Conservation (phyloP, 2,888 invertebrate species). For the Brachynemurus nebulosus region DNA sequence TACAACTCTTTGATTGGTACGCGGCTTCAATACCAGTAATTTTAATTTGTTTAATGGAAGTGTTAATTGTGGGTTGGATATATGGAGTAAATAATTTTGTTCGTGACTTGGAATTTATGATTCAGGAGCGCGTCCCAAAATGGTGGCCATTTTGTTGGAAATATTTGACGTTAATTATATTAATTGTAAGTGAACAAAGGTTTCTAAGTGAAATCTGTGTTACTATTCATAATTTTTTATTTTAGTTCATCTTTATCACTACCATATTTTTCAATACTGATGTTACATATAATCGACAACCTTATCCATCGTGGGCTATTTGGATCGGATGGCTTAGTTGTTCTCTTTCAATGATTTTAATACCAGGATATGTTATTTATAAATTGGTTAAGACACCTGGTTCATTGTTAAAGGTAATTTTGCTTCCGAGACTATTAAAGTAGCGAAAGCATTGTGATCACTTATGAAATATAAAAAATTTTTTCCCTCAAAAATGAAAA, state of each 20-base stretch:
- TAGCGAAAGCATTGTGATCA: too few relatives aligned
- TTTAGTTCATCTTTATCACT: constrained; percentile 51
- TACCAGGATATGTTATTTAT: constrained; percentile 55
- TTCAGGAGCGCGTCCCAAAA: constrained; percentile 39
- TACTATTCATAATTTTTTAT: constrained; percentile 15
- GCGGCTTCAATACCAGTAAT: constrained; percentile 72
- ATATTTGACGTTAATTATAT: constrained; percentile 50
- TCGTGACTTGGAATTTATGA: constrained; percentile 60
- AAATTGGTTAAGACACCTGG: constrained; percentile 29
- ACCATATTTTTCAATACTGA: constrained; percentile 43
- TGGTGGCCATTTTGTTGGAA: constrained; percentile 64
- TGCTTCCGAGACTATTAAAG: too few relatives aligned
- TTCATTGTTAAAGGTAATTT: constrained; percentile 32
- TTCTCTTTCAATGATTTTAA: constrained; percentile 33
- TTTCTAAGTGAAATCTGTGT: too few relatives aligned
- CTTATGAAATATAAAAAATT: too few relatives aligned
- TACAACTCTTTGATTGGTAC: constrained; percentile 75
- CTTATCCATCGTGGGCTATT: constrained; percentile 44
- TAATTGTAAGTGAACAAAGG: constrained; percentile 38
- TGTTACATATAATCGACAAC: constrained; percentile 38
- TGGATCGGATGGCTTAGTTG: constrained; percentile 40
- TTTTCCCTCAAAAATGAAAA: too few relatives aligned
- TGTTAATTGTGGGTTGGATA: constrained; percentile 65
- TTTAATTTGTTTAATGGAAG: constrained; percentile 63
- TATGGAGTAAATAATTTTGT: constrained; percentile 55